These are phyloP conservation scores for Deilephila elpenor DNA, from an alignment of 2,888 invertebrate species.

Conservation along the genomic window DNA sequence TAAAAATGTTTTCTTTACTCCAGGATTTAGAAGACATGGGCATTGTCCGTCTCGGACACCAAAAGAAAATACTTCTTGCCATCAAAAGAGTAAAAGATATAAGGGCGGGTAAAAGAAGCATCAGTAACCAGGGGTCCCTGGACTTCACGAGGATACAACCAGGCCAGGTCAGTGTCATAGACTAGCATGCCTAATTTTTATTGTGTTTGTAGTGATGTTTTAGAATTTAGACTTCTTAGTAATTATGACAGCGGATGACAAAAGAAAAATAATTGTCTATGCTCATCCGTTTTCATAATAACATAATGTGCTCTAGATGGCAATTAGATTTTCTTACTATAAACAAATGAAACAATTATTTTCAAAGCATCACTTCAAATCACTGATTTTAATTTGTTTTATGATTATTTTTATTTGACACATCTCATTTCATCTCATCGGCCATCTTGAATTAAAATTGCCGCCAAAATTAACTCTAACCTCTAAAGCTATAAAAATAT, in stretches of 20 bases:
- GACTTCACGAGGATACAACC: slow-evolving; percentile 78
- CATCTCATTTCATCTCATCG: slow-evolving; percentile 54
- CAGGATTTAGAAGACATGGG: slow-evolving; percentile 98
- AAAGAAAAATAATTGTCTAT: slow-evolving; percentile 30
- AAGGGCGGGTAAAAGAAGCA: slow-evolving; percentile 91
- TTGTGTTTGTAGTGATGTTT: slow-evolving; percentile 77
- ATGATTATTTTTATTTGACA: slow-evolving; percentile 49
- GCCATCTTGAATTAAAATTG: slow-evolving; percentile 50
- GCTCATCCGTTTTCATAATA: slow-evolving; percentile 58
- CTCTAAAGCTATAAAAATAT: slow-evolving; percentile 12
- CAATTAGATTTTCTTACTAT: slow-evolving; percentile 55
- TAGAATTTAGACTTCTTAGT: slow-evolving; percentile 68
- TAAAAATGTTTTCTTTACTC: slow-evolving; percentile 34
- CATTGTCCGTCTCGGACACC: slow-evolving; percentile 96
- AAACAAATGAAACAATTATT: slow-evolving; percentile 48
- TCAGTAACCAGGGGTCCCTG: slow-evolving; percentile 79
- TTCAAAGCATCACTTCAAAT: slow-evolving; percentile 75
- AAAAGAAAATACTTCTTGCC: slow-evolving; percentile 98
- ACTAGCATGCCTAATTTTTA: slow-evolving; percentile 29
- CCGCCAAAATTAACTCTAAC: slow-evolving; percentile 42
- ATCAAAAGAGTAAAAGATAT: slow-evolving; percentile 98
- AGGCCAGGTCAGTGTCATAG: slow-evolving; percentile 76
- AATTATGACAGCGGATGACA: slow-evolving; percentile 58
- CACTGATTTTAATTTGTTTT: slow-evolving; percentile 48
- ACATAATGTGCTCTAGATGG: slow-evolving; percentile 55